Conservation (phyloP, 2,888 invertebrate species). For the Xestia ashworthii region DNA sequence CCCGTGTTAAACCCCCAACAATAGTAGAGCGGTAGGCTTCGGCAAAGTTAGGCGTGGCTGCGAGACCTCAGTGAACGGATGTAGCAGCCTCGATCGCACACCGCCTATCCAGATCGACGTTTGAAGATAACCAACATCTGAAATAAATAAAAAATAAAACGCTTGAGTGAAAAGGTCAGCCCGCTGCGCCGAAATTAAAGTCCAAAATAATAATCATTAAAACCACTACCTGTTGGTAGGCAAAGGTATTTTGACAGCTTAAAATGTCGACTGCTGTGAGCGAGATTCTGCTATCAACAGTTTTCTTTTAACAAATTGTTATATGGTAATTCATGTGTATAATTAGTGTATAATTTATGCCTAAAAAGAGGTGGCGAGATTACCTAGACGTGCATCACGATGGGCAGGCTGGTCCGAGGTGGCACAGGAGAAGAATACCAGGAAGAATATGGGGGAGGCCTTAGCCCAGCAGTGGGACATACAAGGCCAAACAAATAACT, state of each 20-base stretch:
- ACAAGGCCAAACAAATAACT: slow-evolving; percentile 46
- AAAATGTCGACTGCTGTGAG: slow-evolving; percentile 72
- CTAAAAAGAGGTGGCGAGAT: too few species aligned
- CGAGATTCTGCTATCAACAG: slow-evolving; percentile 63
- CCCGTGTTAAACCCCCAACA: slow-evolving; percentile 19
- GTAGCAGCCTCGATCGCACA: slow-evolving; percentile 84
- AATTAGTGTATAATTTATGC: too few species aligned
- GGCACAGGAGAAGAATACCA: too few species aligned
- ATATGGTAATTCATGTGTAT: slow-evolving; percentile 71
- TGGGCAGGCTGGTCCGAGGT: too few species aligned
- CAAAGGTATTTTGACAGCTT: slow-evolving; percentile 81
- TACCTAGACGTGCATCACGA: too few species aligned
- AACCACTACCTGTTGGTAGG: slow-evolving; percentile 77
- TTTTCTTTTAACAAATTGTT: slow-evolving; percentile 72
- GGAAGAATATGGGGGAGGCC: too few species aligned
- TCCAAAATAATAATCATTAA: slow-evolving; percentile 86
- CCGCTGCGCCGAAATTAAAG: slow-evolving; percentile 84
- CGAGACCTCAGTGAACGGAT: slow-evolving; percentile 87
- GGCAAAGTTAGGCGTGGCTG: slow-evolving; percentile 85
- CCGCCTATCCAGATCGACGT: slow-evolving; percentile 82
- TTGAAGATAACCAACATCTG: slow-evolving; percentile 85
- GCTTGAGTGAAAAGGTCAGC: slow-evolving; percentile 89
- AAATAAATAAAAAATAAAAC: slow-evolving; percentile 79
- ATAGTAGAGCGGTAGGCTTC: slow-evolving; percentile 77
- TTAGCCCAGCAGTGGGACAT: too few species aligned